phyloP scores from a whole-genome alignment of 2,888 invertebrate genomes.

The Oscheius sp. region DNA sequence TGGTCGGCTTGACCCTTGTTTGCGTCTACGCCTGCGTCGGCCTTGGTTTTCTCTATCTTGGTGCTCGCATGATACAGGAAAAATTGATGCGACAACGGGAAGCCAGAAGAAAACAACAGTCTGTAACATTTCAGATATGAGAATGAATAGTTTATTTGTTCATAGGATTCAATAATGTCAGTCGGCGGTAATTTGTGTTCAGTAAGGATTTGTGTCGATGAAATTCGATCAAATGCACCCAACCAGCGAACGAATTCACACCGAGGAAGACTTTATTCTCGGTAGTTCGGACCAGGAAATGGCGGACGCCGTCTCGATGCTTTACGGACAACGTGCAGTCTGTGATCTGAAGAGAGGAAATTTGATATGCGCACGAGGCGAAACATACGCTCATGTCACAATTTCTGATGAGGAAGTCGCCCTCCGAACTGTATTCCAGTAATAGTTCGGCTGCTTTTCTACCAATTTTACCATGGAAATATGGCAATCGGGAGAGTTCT shows the following conservation, averaged over 20 bases:
- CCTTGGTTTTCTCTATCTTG: neutral
- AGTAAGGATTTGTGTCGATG: conserved; percentile 19
- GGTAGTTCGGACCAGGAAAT: conserved; percentile 6
- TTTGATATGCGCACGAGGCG: neutral
- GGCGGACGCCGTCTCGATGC: conserved; percentile 9
- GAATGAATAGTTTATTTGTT: conserved; percentile 13
- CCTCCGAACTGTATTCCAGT: conserved; percentile 5
- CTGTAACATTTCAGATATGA: neutral
- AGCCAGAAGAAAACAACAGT: neutral
- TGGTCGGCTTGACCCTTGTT: conserved; percentile 5
- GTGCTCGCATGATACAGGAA: neutral
- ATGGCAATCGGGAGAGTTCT: conserved; percentile 8
- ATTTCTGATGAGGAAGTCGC: conserved; percentile 27
- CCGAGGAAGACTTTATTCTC: conserved; percentile 20
- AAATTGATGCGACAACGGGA: neutral
- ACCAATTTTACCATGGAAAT: conserved; percentile 21
- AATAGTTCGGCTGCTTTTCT: conserved; percentile 1
- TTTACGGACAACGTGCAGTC: conserved; percentile 23
- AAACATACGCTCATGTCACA: conserved; percentile 29
- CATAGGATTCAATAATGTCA: conserved; percentile 8
- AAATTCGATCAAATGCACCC: conserved; percentile 25
- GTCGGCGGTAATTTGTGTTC: conserved; percentile 19
- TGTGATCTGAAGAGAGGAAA: conserved; percentile 1
- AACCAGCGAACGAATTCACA: conserved; percentile 24
- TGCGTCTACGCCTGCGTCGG: conserved; percentile 2